phyloP scores from a whole-genome alignment of 2,113 vertebrate genomes.

The Prietella phreatophila region DNA sequence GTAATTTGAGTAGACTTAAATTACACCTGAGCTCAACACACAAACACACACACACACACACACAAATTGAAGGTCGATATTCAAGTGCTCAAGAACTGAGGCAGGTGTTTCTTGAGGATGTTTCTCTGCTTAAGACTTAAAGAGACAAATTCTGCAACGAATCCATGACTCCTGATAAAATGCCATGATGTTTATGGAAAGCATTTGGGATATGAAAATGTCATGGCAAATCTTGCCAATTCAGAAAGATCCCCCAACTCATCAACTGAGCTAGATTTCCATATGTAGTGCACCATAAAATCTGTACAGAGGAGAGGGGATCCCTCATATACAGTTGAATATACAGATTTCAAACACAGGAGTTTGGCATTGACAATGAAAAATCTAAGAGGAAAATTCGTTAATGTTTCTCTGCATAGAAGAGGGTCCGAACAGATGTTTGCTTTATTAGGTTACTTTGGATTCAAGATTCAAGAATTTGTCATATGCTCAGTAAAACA shows the following conservation, averaged over 20 bases:
- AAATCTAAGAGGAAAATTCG: conserved; percentile 22
- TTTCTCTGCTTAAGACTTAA: background rate
- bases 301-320: no score
- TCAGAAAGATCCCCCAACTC: background rate
- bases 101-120: background rate
- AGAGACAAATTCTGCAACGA: background rate
- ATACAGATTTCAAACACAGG: background rate
- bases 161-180: background rate
- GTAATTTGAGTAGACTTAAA: background rate
- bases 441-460: conserved; percentile 18
- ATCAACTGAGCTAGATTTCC: background rate
- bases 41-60: background rate
- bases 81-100: background rate
- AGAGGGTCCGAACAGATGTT: conserved; percentile 7
- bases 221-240: background rate
- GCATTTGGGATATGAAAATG: background rate
- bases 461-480: background rate
- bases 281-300: background rate
- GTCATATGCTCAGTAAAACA: background rate
- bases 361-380: conserved; percentile 17
- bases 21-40: background rate
- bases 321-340: background rate
- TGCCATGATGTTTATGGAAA: background rate
- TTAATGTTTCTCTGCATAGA: conserved; percentile 24
- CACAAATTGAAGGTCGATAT: no score